A percentile compares a stretch with the other conserved stretches of the same genome.
Conservation (phyloP, 2,113 vertebrate genomes). For the Seriola rivoliana region DNA sequence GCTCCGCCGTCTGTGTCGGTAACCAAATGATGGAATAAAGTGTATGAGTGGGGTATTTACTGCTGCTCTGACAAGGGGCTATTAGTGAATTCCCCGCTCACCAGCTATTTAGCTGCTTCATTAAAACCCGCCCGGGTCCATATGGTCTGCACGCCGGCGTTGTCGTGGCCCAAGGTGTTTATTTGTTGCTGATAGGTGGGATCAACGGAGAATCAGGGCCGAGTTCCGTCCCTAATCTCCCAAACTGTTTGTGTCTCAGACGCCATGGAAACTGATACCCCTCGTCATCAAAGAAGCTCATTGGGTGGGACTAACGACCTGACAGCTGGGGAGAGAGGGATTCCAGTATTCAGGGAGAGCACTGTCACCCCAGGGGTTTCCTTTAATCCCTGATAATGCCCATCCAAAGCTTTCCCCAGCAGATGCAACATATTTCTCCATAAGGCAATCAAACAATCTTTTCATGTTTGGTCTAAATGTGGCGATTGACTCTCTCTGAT, state of each 20-base stretch:
- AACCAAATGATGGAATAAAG: conserved; percentile 62
- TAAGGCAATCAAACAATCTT: conserved; percentile 56
- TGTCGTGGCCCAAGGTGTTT: conserved; percentile 79
- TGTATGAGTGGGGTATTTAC: conserved; percentile 61
- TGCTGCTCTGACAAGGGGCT: conserved; percentile 73
- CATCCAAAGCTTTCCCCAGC: conserved; percentile 76
- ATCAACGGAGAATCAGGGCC: conserved; percentile 77
- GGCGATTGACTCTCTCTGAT: conserved; percentile 22
- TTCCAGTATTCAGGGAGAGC: conserved; percentile 70
- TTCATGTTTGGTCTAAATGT: conserved; percentile 22
- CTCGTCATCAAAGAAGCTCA: conserved; percentile 81
- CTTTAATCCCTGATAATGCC: conserved; percentile 83
- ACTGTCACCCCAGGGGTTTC: conserved; percentile 71
- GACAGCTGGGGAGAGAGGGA: conserved; percentile 82
- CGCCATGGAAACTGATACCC: conserved; percentile 86
- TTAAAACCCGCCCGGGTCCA: conserved; percentile 74
- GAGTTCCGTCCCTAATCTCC: conserved; percentile 80
- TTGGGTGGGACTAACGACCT: conserved; percentile 80
- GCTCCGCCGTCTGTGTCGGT: conserved; percentile 56
- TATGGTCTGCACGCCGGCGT: conserved; percentile 63
- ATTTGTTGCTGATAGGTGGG: conserved; percentile 84
- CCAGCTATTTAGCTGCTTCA: conserved; percentile 77
- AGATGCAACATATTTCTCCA: conserved; percentile 80
- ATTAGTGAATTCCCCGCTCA: conserved; percentile 76
- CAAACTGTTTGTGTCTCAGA: conserved; percentile 82